Percentiles rank a stretch among this genome's conserved stretches.
phyloP scores from a whole-genome alignment of 2,888 invertebrate genomes.

The Kryphioiulus occultus region DNA sequence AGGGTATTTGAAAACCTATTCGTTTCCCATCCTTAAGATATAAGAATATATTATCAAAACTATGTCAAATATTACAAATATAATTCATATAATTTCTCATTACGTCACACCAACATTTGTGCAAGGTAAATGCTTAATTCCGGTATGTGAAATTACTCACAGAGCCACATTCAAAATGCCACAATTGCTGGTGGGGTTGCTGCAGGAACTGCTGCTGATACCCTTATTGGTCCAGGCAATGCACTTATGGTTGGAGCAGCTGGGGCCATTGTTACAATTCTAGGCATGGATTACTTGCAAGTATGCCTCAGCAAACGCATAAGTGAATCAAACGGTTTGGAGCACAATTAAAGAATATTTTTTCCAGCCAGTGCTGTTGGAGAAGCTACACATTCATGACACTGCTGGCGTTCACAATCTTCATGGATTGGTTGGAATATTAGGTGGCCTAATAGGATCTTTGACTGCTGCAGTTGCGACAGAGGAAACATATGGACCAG shows the following conservation, averaged over 20 bases:
- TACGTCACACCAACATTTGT: no score
- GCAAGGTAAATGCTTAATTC: no score
- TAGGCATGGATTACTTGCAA: conserved; percentile 67
- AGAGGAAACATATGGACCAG: conserved; percentile 70
- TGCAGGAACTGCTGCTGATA: conserved; percentile 82
- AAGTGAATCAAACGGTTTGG: neutral
- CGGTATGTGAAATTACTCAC: no score
- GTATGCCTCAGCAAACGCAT: no score
- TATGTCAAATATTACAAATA: no score
- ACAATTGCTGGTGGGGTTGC: conserved; percentile 89
- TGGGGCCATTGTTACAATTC: conserved; percentile 41
- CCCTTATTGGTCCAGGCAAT: conserved; percentile 83
- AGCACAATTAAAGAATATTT: neutral
- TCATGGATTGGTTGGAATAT: conserved; percentile 92
- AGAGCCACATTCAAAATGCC: conserved; percentile 89
- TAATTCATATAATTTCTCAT: no score
- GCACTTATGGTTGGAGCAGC: conserved; percentile 80
- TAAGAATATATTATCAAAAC: no score
- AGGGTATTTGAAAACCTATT: no score
- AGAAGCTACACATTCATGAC: conserved; percentile 73
- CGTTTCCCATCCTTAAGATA: no score
- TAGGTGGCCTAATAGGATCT: conserved; percentile 81
- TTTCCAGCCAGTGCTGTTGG: conserved; percentile 70
- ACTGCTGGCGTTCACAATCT: conserved; percentile 96
- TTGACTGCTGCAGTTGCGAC: conserved; percentile 77